phyloP scores from a whole-genome alignment of 30 jellyfish, hydroid and myxozoan genomes.

The Hydractinia echinata region DNA sequence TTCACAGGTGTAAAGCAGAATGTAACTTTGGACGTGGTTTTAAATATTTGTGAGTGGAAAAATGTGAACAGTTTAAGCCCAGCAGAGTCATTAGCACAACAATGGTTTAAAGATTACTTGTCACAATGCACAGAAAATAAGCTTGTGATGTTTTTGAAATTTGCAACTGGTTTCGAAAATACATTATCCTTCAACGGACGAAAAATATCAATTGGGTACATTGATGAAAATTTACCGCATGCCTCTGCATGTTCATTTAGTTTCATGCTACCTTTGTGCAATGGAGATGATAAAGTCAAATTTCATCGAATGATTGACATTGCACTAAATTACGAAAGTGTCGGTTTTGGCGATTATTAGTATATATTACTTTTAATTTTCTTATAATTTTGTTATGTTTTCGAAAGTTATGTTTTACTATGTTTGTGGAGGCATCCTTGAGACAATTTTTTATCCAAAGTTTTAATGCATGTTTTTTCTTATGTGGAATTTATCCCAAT shows the following conservation, averaged over 20 bases:
- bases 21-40: too few relatives aligned
- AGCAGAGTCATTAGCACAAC: too few relatives aligned
- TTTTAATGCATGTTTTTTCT: too few relatives aligned
- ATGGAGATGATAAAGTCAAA: background rate
- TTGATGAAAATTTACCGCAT: constrained; percentile 1
- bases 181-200: background rate
- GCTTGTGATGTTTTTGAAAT: background rate
- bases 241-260: background rate
- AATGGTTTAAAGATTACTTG: too few relatives aligned
- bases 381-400: background rate
- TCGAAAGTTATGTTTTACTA: too few relatives aligned
- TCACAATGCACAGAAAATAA: background rate
- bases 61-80: too few relatives aligned
- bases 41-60: too few relatives aligned
- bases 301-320: background rate
- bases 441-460: too few relatives aligned
- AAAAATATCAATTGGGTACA: constrained; percentile 1
- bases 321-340: background rate
- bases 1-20: background rate
- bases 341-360: background rate
- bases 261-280: background rate
- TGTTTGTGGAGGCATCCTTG: too few relatives aligned
- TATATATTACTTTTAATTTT: background rate
- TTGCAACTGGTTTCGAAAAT: background rate
- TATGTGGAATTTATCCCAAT: too few relatives aligned